These are phyloP conservation scores for Patella ulyssiponensis DNA, from an alignment of 2,888 invertebrate species.

Conservation along the genomic window DNA sequence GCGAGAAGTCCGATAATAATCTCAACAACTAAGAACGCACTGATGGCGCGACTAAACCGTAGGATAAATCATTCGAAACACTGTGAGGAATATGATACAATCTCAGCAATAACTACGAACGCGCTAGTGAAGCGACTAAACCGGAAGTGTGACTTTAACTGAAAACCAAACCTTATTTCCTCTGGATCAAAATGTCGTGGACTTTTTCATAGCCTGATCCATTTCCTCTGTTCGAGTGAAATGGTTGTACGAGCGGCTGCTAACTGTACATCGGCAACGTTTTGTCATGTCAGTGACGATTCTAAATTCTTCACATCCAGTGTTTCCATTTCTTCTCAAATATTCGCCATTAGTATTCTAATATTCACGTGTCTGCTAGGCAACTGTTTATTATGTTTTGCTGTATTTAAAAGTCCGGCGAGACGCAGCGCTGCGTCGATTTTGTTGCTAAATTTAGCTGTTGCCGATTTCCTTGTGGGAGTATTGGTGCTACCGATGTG, in stretches of 20 bases:
- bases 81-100: no score
- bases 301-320: slow-evolving; percentile 23
- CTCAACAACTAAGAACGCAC: no score
- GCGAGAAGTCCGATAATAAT: no score
- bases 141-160: no score
- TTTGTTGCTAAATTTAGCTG: slow-evolving; percentile 44
- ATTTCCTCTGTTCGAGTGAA: no score
- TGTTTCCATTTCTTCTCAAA: slow-evolving; percentile 29
- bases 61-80: no score
- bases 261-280: background rate
- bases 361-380: slow-evolving; percentile 36
- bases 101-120: no score
- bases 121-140: no score
- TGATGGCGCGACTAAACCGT: no score
- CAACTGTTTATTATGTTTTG: slow-evolving; percentile 40
- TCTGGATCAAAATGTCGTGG: no score
- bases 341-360: slow-evolving; percentile 33
- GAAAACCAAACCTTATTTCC: no score
- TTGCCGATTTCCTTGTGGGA: slow-evolving; percentile 42
- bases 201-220: no score
- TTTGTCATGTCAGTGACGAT: slow-evolving; percentile 21
- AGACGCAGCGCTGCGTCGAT: slow-evolving; percentile 37
- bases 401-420: slow-evolving; percentile 37
- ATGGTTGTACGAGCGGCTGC: background rate
- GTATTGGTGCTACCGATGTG: slow-evolving; percentile 42